Evolutionary conservation across 1,140 invertebrate species (phyloP).

Genomic region (Neelides sp.): DNA sequence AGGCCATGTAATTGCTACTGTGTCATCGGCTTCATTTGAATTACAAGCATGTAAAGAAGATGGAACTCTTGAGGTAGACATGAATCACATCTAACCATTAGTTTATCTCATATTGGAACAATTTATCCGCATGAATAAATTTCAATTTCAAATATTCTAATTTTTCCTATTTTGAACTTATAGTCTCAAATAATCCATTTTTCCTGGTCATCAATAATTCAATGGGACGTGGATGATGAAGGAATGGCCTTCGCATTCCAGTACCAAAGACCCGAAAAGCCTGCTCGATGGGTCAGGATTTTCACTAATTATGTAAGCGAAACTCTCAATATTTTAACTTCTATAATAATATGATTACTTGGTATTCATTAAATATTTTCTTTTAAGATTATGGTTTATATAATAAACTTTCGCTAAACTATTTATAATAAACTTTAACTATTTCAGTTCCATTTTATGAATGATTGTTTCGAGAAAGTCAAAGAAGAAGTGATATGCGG

Average conservation of each 20-base stretch:
- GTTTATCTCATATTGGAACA: background rate
- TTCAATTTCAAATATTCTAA: conserved; percentile 9
- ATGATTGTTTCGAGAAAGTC: conserved; percentile 88
- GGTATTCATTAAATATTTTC: conserved; percentile 2
- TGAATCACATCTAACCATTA: background rate
- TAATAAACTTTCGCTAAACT: conserved; percentile 10
- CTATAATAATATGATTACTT: conserved; percentile 2
- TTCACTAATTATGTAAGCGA: conserved; percentile 79
- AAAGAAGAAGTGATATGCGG: conserved; percentile 54
- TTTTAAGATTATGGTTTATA: conserved; percentile 1
- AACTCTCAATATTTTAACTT: background rate
- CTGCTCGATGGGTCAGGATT: conserved; percentile 73
- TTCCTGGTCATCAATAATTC: conserved; percentile 29
- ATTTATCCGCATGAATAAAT: conserved; percentile 15
- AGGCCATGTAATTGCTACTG: conserved; percentile 71
- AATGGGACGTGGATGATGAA: conserved; percentile 31
- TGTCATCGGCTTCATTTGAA: conserved; percentile 61
- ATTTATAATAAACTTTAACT: conserved; percentile 30
- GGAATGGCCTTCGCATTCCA: conserved; percentile 31
- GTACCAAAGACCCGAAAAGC: conserved; percentile 57
- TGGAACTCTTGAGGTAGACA: conserved; percentile 58
- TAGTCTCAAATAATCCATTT: conserved; percentile 30
- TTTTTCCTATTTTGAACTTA: background rate
- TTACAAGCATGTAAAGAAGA: conserved; percentile 78
- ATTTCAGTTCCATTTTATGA: conserved; percentile 78